Percentiles rank a stretch among this genome's conserved stretches.
Evolutionary conservation across 2,113 vertebrate species (phyloP).

Genomic region (Dicrurus megarhynchus): DNA sequence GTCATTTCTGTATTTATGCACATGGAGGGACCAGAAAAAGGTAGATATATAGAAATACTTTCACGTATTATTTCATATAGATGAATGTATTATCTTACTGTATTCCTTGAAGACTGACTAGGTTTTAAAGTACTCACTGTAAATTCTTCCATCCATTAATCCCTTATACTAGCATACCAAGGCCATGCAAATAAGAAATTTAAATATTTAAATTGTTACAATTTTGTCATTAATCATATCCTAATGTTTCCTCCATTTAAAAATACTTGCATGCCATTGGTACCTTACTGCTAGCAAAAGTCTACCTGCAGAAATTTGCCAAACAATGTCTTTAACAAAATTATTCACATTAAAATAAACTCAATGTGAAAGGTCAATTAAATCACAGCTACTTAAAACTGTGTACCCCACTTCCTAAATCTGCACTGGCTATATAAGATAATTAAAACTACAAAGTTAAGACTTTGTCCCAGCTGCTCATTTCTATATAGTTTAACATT

Average conservation of each 20-base stretch:
- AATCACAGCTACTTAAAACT: not conserved
- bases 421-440: not conserved
- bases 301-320: not conserved
- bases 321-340: not conserved
- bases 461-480: not conserved
- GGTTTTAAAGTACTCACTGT: not conserved
- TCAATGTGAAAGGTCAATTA: not conserved
- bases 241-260: not conserved
- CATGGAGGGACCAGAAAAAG: not conserved
- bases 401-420: not conserved
- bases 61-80: not conserved
- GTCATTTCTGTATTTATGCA: not conserved
- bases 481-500: not conserved
- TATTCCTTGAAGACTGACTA: not conserved
- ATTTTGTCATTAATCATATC: not conserved
- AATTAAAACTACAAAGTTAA: not conserved
- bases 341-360: not conserved
- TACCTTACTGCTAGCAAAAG: not conserved
- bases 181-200: not conserved
- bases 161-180: not conserved
- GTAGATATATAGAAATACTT: not conserved
- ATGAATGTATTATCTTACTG: not conserved
- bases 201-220: not conserved
- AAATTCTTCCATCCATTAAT: not conserved
- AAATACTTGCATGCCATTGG: not conserved